Evolutionary conservation across 2,113 vertebrate species (phyloP), one percentile per base, ranked within the genome.

Genomic region (Prochilodus magdalenae): DNA sequence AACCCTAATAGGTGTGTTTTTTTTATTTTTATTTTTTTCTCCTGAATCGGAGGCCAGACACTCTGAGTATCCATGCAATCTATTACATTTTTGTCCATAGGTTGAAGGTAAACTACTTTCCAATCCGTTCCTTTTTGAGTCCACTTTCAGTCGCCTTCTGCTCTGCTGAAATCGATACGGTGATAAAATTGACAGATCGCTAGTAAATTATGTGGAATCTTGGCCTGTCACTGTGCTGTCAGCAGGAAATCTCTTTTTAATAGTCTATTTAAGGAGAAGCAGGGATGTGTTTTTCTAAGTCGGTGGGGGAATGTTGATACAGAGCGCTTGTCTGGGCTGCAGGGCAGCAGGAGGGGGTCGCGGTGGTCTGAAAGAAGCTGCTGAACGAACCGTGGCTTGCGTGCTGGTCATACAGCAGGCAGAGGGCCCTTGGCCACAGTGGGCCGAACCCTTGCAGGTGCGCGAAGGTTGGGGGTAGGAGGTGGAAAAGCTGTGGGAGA

Each of bases 181-280:
- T 79, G 85, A 85, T 89, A 83, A 88, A 89, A 89, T 87, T 55
- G 86, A 90, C 85, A 89, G 82, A 80, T 86, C 65, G 67, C 81
- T 81, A 44, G 85, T 87, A 83, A 89, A 89, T 89, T 55, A 86
- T 85, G 80, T 78, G 83, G 85, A 86, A 78, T 88, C 82, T 90
- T 87, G 86, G 82, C 82, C 86, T 85, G 84, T 89, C 87, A 83
- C 22, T 33, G 33, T 5, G 71, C 81, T 85, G 75, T 85, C 86
- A 89, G 88, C 90, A 90, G 91, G 89, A 91, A 90, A 92, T 90
- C 65, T 90, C 87, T 86, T 72, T 88, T 89, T 89, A 90, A 89
- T 90, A 55, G 87, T 86, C 86, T 82, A 14, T 82, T 78, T 82
- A 87, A 81, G 88, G 76, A 87, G 89, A 86, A 75, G 20, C 26